Evolutionary conservation across 2,888 invertebrate genomes (phyloP).

Genomic region (Erebia palarica): DNA sequence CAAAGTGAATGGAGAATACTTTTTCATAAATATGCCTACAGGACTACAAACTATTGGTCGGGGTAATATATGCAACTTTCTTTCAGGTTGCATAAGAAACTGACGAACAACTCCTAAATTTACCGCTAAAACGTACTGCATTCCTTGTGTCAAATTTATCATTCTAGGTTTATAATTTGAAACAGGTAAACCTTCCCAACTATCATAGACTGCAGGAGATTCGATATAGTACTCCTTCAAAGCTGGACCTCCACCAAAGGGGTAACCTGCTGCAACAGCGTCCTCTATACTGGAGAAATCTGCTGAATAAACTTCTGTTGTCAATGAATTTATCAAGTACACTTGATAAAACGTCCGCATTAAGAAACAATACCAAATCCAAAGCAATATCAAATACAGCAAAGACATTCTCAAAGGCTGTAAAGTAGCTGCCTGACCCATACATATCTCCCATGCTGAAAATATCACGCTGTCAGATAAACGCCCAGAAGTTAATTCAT

Average conservation of each 20-base stretch:
- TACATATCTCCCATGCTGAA: slow-evolving; percentile 51
- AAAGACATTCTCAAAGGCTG: slow-evolving; percentile 56
- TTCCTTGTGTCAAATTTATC: slow-evolving; percentile 53
- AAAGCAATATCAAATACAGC: slow-evolving; percentile 54
- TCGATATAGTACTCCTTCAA: slow-evolving; percentile 64
- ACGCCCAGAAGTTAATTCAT: slow-evolving; percentile 34
- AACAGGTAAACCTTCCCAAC: slow-evolving; percentile 55
- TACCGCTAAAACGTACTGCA: slow-evolving; percentile 61
- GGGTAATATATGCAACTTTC: slow-evolving; percentile 54
- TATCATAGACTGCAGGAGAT: slow-evolving; percentile 53
- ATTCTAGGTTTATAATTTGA: slow-evolving; percentile 50
- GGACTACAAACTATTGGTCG: slow-evolving; percentile 56
- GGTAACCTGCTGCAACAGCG: slow-evolving; percentile 54
- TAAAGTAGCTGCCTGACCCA: slow-evolving; percentile 58
- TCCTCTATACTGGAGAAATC: slow-evolving; percentile 60
- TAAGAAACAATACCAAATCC: slow-evolving; percentile 68
- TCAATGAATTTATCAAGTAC: slow-evolving; percentile 61
- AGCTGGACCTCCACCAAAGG: slow-evolving; percentile 61
- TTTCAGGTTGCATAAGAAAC: slow-evolving; percentile 46
- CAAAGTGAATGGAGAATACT: slow-evolving; percentile 58
- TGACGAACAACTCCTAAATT: slow-evolving; percentile 52
- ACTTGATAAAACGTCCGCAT: slow-evolving; percentile 70
- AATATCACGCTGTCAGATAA: slow-evolving; percentile 47
- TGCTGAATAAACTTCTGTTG: slow-evolving; percentile 55
- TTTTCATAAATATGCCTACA: slow-evolving; percentile 64